Evolutionary conservation across 2,797 vertebrate species (phyloP).

Genomic region (Ctenopoma kingsleyae): DNA sequence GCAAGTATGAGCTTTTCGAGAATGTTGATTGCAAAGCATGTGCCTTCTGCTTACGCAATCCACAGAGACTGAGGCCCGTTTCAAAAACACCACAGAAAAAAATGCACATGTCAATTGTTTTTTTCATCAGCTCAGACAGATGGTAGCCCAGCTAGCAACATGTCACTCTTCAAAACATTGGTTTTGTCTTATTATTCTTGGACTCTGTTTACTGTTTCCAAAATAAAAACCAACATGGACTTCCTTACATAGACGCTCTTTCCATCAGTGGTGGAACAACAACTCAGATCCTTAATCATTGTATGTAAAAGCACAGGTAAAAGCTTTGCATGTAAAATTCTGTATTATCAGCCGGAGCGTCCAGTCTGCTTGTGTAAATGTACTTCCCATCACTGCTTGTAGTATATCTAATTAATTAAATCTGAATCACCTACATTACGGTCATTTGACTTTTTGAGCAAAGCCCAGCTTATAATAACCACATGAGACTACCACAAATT

Average conservation of each 20-base stretch:
- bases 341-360: too few relatives aligned
- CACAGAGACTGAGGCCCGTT: slow-evolving; percentile 33
- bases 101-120: slow-evolving; percentile 50
- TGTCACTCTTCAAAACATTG: slow-evolving; percentile 44
- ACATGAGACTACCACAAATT: slow-evolving; percentile 22
- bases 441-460: slow-evolving; percentile 1
- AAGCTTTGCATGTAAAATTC: neutral
- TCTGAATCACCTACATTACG: neutral
- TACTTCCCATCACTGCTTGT: neutral
- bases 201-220: slow-evolving; percentile 33
- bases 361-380: neutral
- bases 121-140: slow-evolving; percentile 62
- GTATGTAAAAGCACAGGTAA: neutral
- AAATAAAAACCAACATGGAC: slow-evolving; percentile 41
- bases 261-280: slow-evolving; percentile 1
- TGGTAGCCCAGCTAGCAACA: slow-evolving; percentile 42
- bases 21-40: slow-evolving; percentile 50
- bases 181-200: slow-evolving; percentile 35
- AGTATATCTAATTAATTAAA: neutral
- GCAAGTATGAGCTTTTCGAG: slow-evolving; percentile 61
- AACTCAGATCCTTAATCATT: neutral
- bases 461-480: slow-evolving; percentile 22
- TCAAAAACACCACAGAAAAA: slow-evolving; percentile 65
- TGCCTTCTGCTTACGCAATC: slow-evolving; percentile 44
- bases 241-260: neutral